phyloP scores from a whole-genome alignment of 2,797 vertebrate genomes.

The Onychomys arenicola region DNA sequence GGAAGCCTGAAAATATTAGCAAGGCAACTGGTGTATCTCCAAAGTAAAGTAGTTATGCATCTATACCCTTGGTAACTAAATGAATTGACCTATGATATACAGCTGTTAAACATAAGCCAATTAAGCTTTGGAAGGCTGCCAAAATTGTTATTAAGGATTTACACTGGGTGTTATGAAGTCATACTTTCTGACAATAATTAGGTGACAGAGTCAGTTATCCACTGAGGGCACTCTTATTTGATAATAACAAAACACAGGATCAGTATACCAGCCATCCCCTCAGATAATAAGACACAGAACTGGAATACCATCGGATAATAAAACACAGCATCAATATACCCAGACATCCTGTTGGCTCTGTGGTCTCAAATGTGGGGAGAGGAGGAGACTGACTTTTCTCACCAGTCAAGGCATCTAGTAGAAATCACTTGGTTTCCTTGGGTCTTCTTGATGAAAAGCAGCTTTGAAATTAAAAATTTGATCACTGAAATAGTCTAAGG shows the following conservation, averaged over 20 bases:
- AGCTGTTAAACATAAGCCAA: conserved; percentile 65
- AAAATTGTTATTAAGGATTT: conserved; percentile 64
- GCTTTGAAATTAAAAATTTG: neutral
- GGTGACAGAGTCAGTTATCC: conserved; percentile 57
- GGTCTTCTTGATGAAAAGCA: neutral
- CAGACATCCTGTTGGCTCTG: neutral
- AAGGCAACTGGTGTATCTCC: conserved; percentile 30
- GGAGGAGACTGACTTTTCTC: neutral
- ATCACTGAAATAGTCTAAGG: neutral
- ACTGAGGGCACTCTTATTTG: conserved; percentile 43
- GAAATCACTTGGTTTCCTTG: neutral
- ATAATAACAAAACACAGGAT: neutral
- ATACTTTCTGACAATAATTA: conserved; percentile 60
- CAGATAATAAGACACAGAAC: neutral
- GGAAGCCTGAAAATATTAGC: conserved; percentile 23
- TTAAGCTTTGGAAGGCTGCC: conserved; percentile 68
- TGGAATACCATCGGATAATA: neutral
- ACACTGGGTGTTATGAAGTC: conserved; percentile 55
- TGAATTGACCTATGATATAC: conserved; percentile 63
- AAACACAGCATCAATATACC: neutral
- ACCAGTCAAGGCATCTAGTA: neutral
- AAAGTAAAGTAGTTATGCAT: conserved; percentile 65
- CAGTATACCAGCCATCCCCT: neutral
- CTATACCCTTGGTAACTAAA: conserved; percentile 59
- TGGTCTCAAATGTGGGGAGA: neutral